phyloP scores from a whole-genome alignment of 1,140 invertebrate genomes.

The Bombus sibiricus region DNA sequence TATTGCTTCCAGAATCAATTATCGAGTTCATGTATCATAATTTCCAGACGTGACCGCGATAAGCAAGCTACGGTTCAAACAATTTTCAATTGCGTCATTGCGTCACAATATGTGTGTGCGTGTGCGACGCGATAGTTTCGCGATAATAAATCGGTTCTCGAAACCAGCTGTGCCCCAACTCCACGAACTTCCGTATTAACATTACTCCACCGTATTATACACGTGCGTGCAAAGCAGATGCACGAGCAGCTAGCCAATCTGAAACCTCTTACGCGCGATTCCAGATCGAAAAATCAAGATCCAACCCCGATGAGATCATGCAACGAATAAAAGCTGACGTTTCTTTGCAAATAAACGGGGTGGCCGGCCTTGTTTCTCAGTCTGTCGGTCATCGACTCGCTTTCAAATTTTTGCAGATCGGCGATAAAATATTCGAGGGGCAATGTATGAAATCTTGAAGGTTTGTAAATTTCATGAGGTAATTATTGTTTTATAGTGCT shows the following conservation, averaged over 20 bases:
- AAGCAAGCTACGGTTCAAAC: not conserved
- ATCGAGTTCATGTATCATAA: not conserved
- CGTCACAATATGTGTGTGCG: slow-evolving; percentile 14
- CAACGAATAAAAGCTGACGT: slow-evolving; percentile 37
- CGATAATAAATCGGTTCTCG: slow-evolving; percentile 44
- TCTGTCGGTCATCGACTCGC: slow-evolving; percentile 13
- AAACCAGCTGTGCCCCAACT: slow-evolving; percentile 52
- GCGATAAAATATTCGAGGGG: slow-evolving; percentile 41
- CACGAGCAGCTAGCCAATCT: slow-evolving; percentile 13
- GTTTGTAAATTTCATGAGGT: slow-evolving; percentile 21
- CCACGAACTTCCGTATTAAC: slow-evolving; percentile 31
- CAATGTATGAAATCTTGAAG: not conserved
- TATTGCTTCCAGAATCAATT: not conserved
- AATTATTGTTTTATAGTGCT: not conserved
- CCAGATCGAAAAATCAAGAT: slow-evolving; percentile 71
- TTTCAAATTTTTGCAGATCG: slow-evolving; percentile 41
- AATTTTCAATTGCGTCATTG: slow-evolving; percentile 13
- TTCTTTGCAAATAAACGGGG: slow-evolving; percentile 5
- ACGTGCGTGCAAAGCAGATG: slow-evolving; percentile 41
- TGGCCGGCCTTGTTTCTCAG: slow-evolving; percentile 10
- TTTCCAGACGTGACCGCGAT: slow-evolving; percentile 4
- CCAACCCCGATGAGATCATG: slow-evolving; percentile 43
- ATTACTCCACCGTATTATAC: slow-evolving; percentile 9
- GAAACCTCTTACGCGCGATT: slow-evolving; percentile 25
- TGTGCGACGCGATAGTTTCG: slow-evolving; percentile 10